These are phyloP conservation scores for Harpagus bidentatus DNA, from an alignment of 2,113 vertebrate genomes.

Conservation along the genomic window DNA sequence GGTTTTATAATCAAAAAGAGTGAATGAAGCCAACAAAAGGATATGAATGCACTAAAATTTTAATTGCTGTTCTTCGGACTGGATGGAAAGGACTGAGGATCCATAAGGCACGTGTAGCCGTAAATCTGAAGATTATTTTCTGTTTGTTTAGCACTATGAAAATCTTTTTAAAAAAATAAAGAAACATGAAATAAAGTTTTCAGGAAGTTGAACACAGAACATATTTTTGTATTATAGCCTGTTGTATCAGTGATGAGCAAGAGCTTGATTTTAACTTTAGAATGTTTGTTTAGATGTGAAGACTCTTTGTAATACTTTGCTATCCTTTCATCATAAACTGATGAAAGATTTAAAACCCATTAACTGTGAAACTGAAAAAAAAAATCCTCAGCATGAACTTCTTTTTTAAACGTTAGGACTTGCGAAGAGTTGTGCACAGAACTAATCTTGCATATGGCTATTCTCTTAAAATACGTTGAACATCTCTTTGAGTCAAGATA, in stretches of 20 bases:
- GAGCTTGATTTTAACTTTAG: neutral
- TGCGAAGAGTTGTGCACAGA: neutral
- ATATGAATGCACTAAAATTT: slow-evolving; percentile 96
- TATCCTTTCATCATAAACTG: neutral
- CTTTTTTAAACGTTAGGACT: neutral
- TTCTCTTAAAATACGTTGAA: neutral
- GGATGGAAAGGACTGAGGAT: slow-evolving; percentile 93
- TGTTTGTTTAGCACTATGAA: slow-evolving; percentile 97
- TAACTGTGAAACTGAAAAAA: neutral
- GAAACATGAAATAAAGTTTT: neutral
- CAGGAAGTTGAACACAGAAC: neutral
- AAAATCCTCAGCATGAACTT: neutral
- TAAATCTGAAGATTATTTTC: slow-evolving; percentile 96
- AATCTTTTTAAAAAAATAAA: slow-evolving; percentile 72
- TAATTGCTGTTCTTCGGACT: slow-evolving; percentile 87
- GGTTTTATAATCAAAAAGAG: neutral
- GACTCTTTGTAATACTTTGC: neutral
- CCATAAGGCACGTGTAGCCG: slow-evolving; percentile 91
- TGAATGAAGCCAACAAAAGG: slow-evolving; percentile 71
- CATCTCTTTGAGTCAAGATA: neutral
- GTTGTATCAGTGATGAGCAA: neutral
- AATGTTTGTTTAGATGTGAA: neutral
- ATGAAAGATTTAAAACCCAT: neutral
- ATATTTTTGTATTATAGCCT: neutral
- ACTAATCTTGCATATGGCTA: neutral